These are phyloP conservation scores for Paramormyrops hopkinsi DNA, from an alignment of 2,797 vertebrate genomes.

Conservation along the genomic window DNA sequence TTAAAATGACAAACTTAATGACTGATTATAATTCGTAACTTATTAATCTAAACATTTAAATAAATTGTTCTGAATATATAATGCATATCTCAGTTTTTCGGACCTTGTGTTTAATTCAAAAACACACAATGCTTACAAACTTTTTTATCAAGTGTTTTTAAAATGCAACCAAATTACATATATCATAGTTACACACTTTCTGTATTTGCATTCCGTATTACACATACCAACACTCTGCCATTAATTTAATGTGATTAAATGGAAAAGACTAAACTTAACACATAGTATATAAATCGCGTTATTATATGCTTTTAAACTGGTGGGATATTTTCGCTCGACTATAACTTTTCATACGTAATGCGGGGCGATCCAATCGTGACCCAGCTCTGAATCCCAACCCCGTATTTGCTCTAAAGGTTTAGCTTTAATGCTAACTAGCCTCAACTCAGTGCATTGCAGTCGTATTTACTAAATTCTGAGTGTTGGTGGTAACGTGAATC, in stretches of 20 bases:
- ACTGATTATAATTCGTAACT: background rate
- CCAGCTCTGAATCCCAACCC: background rate
- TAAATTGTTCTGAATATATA: background rate
- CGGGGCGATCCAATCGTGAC: background rate
- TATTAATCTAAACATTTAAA: background rate
- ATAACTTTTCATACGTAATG: constrained; percentile 11
- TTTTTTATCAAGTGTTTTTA: background rate
- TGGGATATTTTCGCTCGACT: background rate
- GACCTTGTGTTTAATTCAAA: background rate
- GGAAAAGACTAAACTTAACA: background rate
- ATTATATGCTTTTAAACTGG: background rate
- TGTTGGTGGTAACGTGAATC: background rate
- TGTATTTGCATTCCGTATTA: background rate
- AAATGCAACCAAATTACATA: background rate
- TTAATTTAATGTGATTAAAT: background rate
- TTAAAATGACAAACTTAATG: background rate
- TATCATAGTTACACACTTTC: background rate
- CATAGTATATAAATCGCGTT: background rate
- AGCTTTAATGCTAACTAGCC: background rate
- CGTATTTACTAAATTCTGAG: background rate
- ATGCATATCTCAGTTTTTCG: background rate
- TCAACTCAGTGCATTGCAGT: background rate
- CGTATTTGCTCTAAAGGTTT: background rate
- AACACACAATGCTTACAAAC: background rate
- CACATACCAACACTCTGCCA: background rate